Evolutionary conservation across 1,140 invertebrate genomes (phyloP).

Genomic region (Listronotus bonariensis): DNA sequence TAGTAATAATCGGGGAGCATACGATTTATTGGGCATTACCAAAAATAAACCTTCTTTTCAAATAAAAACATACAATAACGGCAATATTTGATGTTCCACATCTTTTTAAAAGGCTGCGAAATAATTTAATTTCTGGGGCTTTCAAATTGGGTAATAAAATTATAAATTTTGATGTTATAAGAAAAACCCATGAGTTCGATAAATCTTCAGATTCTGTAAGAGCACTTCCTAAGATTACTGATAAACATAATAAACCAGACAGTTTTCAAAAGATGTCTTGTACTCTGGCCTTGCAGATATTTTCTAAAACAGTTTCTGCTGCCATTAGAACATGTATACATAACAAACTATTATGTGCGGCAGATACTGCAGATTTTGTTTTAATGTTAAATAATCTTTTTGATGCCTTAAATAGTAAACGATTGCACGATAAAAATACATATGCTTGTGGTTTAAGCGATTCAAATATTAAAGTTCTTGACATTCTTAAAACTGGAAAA

Average conservation of each 20-base stretch:
- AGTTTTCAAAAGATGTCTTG: slow-evolving; percentile 10
- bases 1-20: slow-evolving; percentile 26
- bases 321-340: slow-evolving; percentile 36
- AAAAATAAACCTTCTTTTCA: slow-evolving; percentile 31
- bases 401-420: slow-evolving; percentile 12
- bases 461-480: too few relatives aligned
- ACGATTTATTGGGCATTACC: slow-evolving; percentile 19
- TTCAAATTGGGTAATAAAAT: slow-evolving; percentile 7
- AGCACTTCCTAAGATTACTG: slow-evolving; percentile 40
- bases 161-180: slow-evolving; percentile 23
- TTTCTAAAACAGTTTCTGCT: slow-evolving; percentile 35
- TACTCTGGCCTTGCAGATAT: slow-evolving; percentile 41
- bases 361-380: slow-evolving; percentile 40
- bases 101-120: slow-evolving; percentile 32
- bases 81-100: slow-evolving; percentile 30
- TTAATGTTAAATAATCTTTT: slow-evolving; percentile 33
- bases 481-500: too few relatives aligned
- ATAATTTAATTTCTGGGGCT: slow-evolving; percentile 26
- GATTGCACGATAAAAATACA: slow-evolving; percentile 9
- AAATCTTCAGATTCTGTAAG: slow-evolving; percentile 9
- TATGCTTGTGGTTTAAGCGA: too few relatives aligned
- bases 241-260: not conserved
- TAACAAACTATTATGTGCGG: slow-evolving; percentile 36
- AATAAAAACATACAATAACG: slow-evolving; percentile 16
- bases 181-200: slow-evolving; percentile 28